phyloP scores from a whole-genome alignment of 2,888 invertebrate species.

The Synergus laeviventris region DNA sequence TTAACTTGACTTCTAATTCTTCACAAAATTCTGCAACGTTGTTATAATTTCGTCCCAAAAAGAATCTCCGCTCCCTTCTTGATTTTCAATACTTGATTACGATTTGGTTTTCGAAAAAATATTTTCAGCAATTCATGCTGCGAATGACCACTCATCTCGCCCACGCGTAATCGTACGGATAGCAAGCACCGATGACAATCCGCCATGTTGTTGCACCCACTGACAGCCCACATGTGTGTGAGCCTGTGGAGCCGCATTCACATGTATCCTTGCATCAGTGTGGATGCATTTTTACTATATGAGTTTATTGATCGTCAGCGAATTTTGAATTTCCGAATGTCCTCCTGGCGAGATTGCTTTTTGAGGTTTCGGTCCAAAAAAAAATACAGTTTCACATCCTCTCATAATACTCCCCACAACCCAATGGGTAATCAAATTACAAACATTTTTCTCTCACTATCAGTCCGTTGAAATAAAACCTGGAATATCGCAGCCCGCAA shows the following conservation, averaged over 20 bases:
- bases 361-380: conserved; percentile 2
- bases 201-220: conserved; percentile 68
- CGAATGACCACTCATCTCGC: conserved; percentile 53
- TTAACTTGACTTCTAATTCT: neutral
- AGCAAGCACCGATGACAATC: conserved; percentile 64
- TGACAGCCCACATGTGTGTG: conserved; percentile 62
- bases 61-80: neutral
- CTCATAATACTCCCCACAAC: no score
- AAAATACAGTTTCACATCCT: neutral
- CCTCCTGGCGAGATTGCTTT: neutral
- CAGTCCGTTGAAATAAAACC: no score
- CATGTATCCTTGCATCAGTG: conserved; percentile 40
- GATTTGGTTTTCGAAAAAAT: neutral
- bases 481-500: no score
- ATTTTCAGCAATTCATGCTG: neutral
- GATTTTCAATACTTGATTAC: neutral
- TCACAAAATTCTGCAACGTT: neutral
- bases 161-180: conserved; percentile 59
- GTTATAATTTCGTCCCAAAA: no score
- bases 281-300: conserved; percentile 14
- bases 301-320: conserved; percentile 23
- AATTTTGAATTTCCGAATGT: conserved; percentile 6
- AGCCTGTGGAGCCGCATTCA: conserved; percentile 49
- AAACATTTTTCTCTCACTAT: no score
- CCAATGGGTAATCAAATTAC: no score